Evolutionary conservation across 2,113 vertebrate species (phyloP), one percentile per base, ranked within the genome.

Genomic region (Pedetes capensis): DNA sequence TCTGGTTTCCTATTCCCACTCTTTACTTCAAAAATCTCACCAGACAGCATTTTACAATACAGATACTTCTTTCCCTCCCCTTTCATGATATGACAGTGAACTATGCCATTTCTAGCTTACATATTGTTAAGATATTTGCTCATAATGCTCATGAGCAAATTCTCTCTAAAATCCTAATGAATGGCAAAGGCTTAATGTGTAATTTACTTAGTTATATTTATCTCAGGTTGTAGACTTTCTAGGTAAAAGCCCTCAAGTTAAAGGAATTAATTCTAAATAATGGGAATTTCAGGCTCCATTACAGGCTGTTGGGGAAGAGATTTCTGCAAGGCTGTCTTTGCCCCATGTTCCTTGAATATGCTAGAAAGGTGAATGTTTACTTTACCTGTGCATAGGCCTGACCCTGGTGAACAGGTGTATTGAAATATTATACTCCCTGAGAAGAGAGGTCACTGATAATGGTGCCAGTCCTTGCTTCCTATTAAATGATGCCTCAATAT

Each of bases 401-500:
- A 95, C 87, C 25, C 64, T 55, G 39, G 59, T 84, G 91, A 95
- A 83, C 5, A 91, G 74, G 81, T 95, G 10, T 72, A 49, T 49
- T 83, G 74, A 96, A 95, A 94, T 84, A 87, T 89, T 90, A 86
- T 68, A 92, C 61, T 95, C 55, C 42, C 64, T 51, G 17, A 96
- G 51, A 96, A 92, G 80, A 89, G 84, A 93, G 66, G 82, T 92
- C 42, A 20, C 61, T 72, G 91, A 96, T 98, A 97, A 96, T 0
- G 95, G 96, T 98, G 96, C 96, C 97, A 96, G 92, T 97, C 95
- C 91, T 97, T 97, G 96, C 89, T 98, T 98, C 94, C 96, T 97
- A 96, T 97, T 97, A 97, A 98, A 98, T 97, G 97, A 97, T 98
- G 96, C 97, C 95, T 97, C 96, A 94, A 55, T 97, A 97, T 96